These are phyloP conservation scores for Pammene fasciana DNA, from an alignment of 2,888 invertebrate genomes.

Conservation along the genomic window DNA sequence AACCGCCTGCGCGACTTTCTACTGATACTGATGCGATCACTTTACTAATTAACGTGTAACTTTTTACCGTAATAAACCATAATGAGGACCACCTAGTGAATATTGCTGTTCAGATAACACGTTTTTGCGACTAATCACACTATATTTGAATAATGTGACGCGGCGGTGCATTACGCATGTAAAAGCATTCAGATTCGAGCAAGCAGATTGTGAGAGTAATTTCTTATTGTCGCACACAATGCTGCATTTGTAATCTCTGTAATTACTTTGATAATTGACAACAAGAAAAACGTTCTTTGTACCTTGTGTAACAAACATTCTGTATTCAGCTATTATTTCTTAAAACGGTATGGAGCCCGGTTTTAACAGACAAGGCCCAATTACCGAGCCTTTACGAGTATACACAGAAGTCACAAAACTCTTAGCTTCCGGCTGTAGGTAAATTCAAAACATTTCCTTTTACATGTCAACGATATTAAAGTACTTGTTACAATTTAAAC, in stretches of 20 bases:
- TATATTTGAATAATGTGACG: conserved; percentile 26
- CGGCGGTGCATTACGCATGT: conserved; percentile 17
- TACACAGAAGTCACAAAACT: no score
- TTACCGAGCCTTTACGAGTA: no score
- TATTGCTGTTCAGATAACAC: conserved; percentile 25
- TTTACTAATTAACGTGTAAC: conserved; percentile 38
- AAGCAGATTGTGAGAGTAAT: conserved; percentile 17
- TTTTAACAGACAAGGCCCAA: neutral
- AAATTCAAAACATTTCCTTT: no score
- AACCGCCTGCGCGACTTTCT: conserved; percentile 71
- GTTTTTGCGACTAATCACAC: conserved; percentile 27
- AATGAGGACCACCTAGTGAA: conserved; percentile 29
- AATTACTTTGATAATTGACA: conserved; percentile 23
- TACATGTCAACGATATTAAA: neutral
- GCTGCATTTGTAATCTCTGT: conserved; percentile 17
- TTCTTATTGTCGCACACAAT: conserved; percentile 17
- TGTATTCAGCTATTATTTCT: neutral
- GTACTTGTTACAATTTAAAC: no score
- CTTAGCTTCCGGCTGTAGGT: no score
- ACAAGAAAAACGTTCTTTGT: conserved; percentile 5
- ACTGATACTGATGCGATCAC: conserved; percentile 58
- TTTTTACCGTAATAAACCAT: conserved; percentile 22
- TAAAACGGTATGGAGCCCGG: neutral
- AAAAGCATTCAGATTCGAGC: conserved; percentile 18
- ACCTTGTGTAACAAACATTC: conserved; percentile 9